Conservation (phyloP, 2,113 vertebrate genomes). For the Phalacrocorax carbo region DNA sequence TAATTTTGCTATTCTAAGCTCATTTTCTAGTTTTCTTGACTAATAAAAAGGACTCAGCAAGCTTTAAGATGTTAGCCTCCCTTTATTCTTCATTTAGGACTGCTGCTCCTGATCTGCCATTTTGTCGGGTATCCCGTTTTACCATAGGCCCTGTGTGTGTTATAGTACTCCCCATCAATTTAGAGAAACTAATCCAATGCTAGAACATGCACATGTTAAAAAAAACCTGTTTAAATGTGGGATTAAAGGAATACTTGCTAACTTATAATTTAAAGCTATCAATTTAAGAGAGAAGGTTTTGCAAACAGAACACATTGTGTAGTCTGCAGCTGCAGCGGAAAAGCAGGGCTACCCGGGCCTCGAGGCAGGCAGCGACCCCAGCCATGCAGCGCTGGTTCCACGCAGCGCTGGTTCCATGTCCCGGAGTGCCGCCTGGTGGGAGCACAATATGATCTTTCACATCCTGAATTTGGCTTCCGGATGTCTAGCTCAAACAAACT, state of each 20-base stretch:
- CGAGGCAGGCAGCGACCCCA: not conserved
- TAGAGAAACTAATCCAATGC: not conserved
- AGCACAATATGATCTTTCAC: not conserved
- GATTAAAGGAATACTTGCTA: not conserved
- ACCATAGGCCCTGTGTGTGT: too few relatives aligned
- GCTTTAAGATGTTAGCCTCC: not conserved
- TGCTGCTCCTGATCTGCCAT: not conserved
- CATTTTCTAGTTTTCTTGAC: not conserved
- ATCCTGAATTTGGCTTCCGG: not conserved
- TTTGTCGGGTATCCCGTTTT: not conserved
- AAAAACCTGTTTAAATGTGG: too few relatives aligned
- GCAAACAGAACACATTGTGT: not conserved
- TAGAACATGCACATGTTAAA: not conserved
- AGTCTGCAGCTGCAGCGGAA: fast-evolving
- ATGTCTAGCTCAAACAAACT: not conserved
- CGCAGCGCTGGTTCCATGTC: too few relatives aligned
- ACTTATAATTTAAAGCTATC: not conserved
- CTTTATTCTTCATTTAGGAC: not conserved
- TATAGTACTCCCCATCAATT: not conserved
- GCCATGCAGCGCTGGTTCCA: too few relatives aligned
- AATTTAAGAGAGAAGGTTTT: not conserved
- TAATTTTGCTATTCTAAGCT: not conserved
- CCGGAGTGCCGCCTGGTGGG: not conserved
- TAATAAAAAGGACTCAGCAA: constrained; percentile 29
- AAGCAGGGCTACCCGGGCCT: not conserved